phyloP scores from a whole-genome alignment of 2,888 invertebrate genomes.

The Andrena marginata region DNA sequence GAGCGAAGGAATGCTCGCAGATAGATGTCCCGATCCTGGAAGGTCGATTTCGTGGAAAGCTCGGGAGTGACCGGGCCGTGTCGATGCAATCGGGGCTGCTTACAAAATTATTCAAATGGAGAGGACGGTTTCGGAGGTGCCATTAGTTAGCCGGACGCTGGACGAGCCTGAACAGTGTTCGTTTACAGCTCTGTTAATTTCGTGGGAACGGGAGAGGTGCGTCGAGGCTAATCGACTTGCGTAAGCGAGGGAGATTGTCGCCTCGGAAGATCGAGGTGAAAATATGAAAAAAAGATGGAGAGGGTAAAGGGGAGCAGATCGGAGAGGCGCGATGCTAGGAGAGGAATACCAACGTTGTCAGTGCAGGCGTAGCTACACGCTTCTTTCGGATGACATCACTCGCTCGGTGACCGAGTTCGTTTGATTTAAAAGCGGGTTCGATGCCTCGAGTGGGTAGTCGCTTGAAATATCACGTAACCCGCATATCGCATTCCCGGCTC shows the following conservation, averaged over 20 bases:
- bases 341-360: constrained; percentile 36
- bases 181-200: constrained; percentile 77
- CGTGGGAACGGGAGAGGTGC: constrained; percentile 57
- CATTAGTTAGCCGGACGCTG: constrained; percentile 69
- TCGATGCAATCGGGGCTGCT: constrained; percentile 56
- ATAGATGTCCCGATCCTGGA: constrained; percentile 11
- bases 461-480: constrained; percentile 56
- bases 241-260: constrained; percentile 28
- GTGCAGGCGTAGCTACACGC: constrained; percentile 14
- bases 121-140: constrained; percentile 66
- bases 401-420: constrained; percentile 41
- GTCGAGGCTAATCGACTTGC: constrained; percentile 57
- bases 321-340: constrained; percentile 31
- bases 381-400: constrained; percentile 50
- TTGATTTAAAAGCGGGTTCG: constrained; percentile 44
- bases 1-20: constrained; percentile 27
- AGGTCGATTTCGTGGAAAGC: constrained; percentile 32
- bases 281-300: constrained; percentile 12
- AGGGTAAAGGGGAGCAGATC: constrained; percentile 33
- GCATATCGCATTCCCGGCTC: constrained; percentile 32
- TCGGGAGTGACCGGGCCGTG: constrained; percentile 40
- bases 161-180: constrained; percentile 53
- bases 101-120: constrained; percentile 75
- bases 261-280: not conserved
- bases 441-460: constrained; percentile 37